Evolutionary conservation across 2,888 invertebrate species (phyloP).

Genomic region (Euproctis similis): DNA sequence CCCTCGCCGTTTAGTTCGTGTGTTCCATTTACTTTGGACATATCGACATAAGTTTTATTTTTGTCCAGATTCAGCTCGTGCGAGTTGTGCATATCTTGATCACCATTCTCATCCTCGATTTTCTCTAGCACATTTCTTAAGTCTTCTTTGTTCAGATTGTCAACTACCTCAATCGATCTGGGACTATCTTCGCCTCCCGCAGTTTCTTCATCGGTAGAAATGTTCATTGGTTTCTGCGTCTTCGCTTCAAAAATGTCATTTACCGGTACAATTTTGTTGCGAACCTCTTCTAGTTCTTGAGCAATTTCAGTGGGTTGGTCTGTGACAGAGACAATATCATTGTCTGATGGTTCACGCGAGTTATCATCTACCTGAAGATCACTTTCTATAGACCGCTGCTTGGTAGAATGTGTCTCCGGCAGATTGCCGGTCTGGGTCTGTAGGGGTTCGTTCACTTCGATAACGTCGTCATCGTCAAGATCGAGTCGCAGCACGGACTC

Average conservation of each 20-base stretch:
- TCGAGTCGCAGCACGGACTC: conserved; percentile 42
- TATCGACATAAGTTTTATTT: conserved; percentile 11
- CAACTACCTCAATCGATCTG: conserved; percentile 46
- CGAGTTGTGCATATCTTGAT: conserved; percentile 54
- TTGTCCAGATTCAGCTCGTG: conserved; percentile 32
- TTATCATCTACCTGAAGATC: conserved; percentile 1
- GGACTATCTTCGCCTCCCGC: conserved; percentile 37
- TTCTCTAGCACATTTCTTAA: conserved; percentile 42
- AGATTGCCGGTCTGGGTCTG: too few species aligned
- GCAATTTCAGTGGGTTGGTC: conserved; percentile 2
- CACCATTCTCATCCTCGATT: conserved; percentile 55
- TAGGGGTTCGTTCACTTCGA: background rate
- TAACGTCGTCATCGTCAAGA: conserved; percentile 39
- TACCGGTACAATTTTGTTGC: too few species aligned
- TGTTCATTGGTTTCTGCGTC: conserved; percentile 42
- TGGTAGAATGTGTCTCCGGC: conserved; percentile 6
- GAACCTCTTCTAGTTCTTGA: conserved; percentile 5
- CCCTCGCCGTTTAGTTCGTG: conserved; percentile 15
- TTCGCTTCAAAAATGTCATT: conserved; percentile 36
- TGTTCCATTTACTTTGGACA: conserved; percentile 37
- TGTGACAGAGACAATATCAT: too few species aligned
- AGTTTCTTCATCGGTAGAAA: conserved; percentile 27
- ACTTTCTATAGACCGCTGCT: conserved; percentile 2
- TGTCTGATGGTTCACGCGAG: background rate
- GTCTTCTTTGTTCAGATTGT: conserved; percentile 37